Conservation (phyloP, 2,888 invertebrate species). For the Allolobophora icterica region DNA sequence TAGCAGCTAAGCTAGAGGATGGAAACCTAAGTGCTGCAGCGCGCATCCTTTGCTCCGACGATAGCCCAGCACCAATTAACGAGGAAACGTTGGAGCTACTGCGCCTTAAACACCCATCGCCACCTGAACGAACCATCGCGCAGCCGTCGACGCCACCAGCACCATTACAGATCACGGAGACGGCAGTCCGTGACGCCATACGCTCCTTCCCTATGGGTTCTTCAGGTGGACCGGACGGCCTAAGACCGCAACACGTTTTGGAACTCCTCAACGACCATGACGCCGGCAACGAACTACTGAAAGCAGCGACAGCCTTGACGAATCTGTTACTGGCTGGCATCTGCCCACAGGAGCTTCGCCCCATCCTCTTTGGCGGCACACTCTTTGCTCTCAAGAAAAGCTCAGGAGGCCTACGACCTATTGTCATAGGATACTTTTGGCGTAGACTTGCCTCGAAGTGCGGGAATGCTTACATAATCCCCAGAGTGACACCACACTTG, state of each 20-base stretch:
- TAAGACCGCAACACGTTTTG: conserved; percentile 22
- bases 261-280: not conserved
- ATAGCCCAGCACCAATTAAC: not conserved
- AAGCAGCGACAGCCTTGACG: not conserved
- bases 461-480: not conserved
- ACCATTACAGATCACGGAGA: not conserved
- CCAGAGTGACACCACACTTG: not conserved
- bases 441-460: conserved; percentile 27
- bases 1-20: not conserved
- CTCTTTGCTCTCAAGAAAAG: conserved; percentile 22
- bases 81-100: not conserved
- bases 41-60: not conserved
- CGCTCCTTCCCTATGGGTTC: not conserved
- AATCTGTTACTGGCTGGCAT: not conserved
- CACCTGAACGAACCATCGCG: not conserved
- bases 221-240: not conserved
- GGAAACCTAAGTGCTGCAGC: not conserved
- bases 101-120: not conserved
- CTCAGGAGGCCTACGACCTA: conserved; percentile 12
- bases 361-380: conserved; percentile 3
- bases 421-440: conserved; percentile 27
- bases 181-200: not conserved
- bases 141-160: not conserved
- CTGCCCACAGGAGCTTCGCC: not conserved
- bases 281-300: not conserved